Evolutionary conservation across 2,888 invertebrate species (phyloP).

Genomic region (Ptilodon capucinus): DNA sequence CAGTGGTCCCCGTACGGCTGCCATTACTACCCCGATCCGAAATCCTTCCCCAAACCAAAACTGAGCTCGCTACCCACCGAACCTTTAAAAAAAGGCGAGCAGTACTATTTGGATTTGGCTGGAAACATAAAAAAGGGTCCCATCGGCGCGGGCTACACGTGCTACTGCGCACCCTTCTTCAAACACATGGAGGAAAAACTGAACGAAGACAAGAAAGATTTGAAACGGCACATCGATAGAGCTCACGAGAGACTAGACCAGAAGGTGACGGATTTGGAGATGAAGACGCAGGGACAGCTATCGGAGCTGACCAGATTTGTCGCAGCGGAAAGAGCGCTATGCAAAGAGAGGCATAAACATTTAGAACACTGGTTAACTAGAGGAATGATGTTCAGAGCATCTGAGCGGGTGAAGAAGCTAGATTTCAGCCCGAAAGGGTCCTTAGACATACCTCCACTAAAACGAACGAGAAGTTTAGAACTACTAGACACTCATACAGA

Average conservation of each 20-base stretch:
- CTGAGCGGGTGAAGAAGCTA: conserved; percentile 73
- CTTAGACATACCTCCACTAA: conserved; percentile 81
- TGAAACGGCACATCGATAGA: conserved; percentile 89
- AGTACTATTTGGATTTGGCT: conserved; percentile 96
- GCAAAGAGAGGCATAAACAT: conserved; percentile 85
- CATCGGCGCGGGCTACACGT: conserved; percentile 95
- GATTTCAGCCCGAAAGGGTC: conserved; percentile 79
- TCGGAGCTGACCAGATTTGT: conserved; percentile 86
- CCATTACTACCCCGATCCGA: conserved; percentile 93
- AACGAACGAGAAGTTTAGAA: conserved; percentile 88
- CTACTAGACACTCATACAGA: conserved; percentile 67
- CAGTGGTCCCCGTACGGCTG: conserved; percentile 96
- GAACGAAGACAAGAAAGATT: conserved; percentile 90
- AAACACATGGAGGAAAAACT: conserved; percentile 93
- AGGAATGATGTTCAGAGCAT: conserved; percentile 83
- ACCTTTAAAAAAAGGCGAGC: conserved; percentile 93
- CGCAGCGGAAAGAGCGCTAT: conserved; percentile 84
- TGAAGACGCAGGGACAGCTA: conserved; percentile 87
- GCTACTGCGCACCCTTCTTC: conserved; percentile 96
- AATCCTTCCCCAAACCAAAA: conserved; percentile 92
- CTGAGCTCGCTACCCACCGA: conserved; percentile 93
- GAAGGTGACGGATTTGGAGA: conserved; percentile 90
- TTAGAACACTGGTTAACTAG: conserved; percentile 87
- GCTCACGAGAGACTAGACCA: conserved; percentile 91
- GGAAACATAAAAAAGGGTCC: conserved; percentile 98